These are phyloP conservation scores for Anthopleura sola DNA, from an alignment of 64 coral and sea anemone species.

Conservation along the genomic window DNA sequence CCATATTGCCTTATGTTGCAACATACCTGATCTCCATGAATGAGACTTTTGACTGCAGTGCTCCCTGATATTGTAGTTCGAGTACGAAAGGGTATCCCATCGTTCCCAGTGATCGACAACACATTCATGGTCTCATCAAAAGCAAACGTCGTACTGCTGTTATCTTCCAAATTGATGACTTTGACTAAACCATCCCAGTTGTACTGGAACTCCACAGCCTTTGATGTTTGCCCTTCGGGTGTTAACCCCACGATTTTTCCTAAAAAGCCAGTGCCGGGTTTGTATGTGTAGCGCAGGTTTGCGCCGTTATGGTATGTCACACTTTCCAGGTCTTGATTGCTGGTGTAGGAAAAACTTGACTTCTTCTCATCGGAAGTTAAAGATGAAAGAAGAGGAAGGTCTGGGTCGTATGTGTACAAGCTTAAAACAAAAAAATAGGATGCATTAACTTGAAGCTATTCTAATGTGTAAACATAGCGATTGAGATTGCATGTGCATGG, in stretches of 20 bases:
- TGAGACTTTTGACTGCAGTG: neutral
- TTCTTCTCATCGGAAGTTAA: constrained; percentile 38
- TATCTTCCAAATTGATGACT: constrained; percentile 20
- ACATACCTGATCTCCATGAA: constrained; percentile 58
- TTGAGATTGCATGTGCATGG: too few species aligned
- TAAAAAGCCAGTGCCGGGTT: constrained; percentile 46
- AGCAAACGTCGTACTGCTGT: constrained; percentile 14
- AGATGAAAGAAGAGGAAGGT: constrained; percentile 19
- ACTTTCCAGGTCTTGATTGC: constrained; percentile 51
- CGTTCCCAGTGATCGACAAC: constrained; percentile 8
- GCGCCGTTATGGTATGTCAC: constrained; percentile 55
- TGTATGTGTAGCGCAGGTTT: constrained; percentile 48
- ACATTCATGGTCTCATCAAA: constrained; percentile 48
- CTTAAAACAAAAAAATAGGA: constrained; percentile 2
- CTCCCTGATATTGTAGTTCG: constrained; percentile 2
- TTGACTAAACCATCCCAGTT: constrained; percentile 69
- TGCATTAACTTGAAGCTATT: too few species aligned
- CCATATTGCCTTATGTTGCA: neutral
- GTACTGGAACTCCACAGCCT: constrained; percentile 41
- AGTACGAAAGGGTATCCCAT: constrained; percentile 27
- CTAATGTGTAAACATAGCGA: too few species aligned
- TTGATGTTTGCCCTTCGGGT: constrained; percentile 21
- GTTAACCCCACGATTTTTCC: constrained; percentile 39
- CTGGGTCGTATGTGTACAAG: constrained; percentile 61
- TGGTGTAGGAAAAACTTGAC: constrained; percentile 47